Percentiles rank a stretch among this genome's conserved stretches.
These are phyloP conservation scores for Chaenocephalus aceratus DNA, from an alignment of 2,113 vertebrate species.

Conservation along the genomic window DNA sequence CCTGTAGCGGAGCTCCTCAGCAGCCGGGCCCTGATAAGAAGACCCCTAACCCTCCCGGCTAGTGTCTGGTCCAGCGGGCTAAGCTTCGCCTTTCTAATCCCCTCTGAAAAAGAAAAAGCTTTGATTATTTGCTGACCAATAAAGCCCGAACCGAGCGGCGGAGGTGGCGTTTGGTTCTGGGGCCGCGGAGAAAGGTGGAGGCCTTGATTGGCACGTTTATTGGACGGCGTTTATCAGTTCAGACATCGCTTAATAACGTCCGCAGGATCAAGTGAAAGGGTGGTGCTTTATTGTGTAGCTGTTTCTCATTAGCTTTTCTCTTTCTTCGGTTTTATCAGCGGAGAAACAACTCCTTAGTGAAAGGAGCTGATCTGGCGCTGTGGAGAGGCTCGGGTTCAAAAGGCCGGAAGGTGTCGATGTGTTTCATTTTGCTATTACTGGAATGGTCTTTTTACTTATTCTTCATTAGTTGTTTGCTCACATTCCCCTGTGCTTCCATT, in stretches of 20 bases:
- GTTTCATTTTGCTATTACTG: too few relatives aligned
- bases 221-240: slow-evolving; percentile 51
- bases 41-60: slow-evolving; percentile 93
- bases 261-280: slow-evolving; percentile 36
- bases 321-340: slow-evolving; percentile 40
- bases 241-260: slow-evolving; percentile 44
- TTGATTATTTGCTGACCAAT: slow-evolving; percentile 98
- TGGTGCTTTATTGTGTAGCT: slow-evolving; percentile 38
- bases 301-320: slow-evolving; percentile 35
- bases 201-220: slow-evolving; percentile 56
- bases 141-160: slow-evolving; percentile 80
- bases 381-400: slow-evolving; percentile 45
- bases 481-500: too few relatives aligned
- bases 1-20: slow-evolving; percentile 93
- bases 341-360: slow-evolving; percentile 56
- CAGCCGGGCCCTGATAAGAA: slow-evolving; percentile 96
- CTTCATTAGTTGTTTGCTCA: too few relatives aligned
- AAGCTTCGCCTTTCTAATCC: slow-evolving; percentile 95
- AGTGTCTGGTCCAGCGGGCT: slow-evolving; percentile 95
- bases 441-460: too few relatives aligned
- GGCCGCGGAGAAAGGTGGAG: slow-evolving; percentile 36
- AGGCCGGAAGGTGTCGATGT: not conserved
- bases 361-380: slow-evolving; percentile 42
- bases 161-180: slow-evolving; percentile 50
- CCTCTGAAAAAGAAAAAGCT: slow-evolving; percentile 86